These are phyloP conservation scores for Danionella cerebrum DNA, from an alignment of 2,113 vertebrate genomes.

Conservation along the genomic window DNA sequence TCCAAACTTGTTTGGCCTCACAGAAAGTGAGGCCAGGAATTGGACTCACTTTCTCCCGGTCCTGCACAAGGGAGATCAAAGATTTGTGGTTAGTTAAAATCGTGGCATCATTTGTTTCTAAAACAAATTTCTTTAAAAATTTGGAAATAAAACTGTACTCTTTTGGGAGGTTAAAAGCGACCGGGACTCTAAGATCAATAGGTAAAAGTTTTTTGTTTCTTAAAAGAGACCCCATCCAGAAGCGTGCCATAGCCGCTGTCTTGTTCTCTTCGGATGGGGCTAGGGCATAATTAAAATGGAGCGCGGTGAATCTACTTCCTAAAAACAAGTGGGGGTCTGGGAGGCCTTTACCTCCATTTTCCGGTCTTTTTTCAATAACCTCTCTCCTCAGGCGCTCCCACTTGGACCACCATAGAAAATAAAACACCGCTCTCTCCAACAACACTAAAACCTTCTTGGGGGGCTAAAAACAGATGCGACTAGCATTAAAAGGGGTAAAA, in stretches of 20 bases:
- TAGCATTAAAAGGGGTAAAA: slow-evolving; percentile 21
- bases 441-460: too few relatives aligned
- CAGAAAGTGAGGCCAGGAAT: not conserved
- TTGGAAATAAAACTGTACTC: rapidly evolving
- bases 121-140: not conserved
- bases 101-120: not conserved
- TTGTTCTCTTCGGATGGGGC: not conserved
- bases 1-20: not conserved
- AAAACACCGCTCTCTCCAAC: not conserved
- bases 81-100: not conserved
- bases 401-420: too few relatives aligned
- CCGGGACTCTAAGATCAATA: rapidly evolving
- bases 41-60: not conserved
- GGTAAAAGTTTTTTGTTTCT: not conserved
- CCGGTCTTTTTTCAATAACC: too few relatives aligned
- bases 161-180: rapidly evolving
- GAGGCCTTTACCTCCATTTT: not conserved
- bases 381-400: too few relatives aligned
- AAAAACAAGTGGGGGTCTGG: slow-evolving; percentile 13
- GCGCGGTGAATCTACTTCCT: not conserved
- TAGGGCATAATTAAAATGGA: not conserved
- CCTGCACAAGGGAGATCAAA: not conserved
- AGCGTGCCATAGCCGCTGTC: not conserved
- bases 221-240: slow-evolving; percentile 7
- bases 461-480: slow-evolving; percentile 22